phyloP scores from a whole-genome alignment of 2,888 invertebrate genomes.

The Busseola fusca region DNA sequence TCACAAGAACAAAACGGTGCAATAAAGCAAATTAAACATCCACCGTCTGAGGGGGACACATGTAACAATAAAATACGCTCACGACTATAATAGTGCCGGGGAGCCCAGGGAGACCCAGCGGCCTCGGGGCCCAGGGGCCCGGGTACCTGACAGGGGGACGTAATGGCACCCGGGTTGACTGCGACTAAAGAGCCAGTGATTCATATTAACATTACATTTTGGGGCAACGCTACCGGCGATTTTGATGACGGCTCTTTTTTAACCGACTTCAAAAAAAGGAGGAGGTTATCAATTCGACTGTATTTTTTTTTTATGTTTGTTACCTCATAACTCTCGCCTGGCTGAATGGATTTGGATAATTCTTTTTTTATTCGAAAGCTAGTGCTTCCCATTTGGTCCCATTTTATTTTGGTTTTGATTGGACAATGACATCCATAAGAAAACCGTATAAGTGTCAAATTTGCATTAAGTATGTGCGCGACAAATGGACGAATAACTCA shows the following conservation, averaged over 20 bases:
- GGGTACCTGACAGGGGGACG: slow-evolving; percentile 35
- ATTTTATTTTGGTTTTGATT: too few relatives aligned
- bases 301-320: too few relatives aligned
- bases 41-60: slow-evolving; percentile 51
- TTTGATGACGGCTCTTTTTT: slow-evolving; percentile 31
- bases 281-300: too few relatives aligned
- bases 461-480: too few relatives aligned
- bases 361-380: too few relatives aligned
- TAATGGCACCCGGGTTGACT: slow-evolving; percentile 55
- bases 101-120: background rate
- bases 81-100: slow-evolving; percentile 52
- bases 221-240: slow-evolving; percentile 29
- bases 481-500: too few relatives aligned
- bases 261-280: too few relatives aligned
- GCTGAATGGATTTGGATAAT: too few relatives aligned
- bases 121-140: background rate
- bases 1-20: slow-evolving; percentile 28
- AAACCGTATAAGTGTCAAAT: too few relatives aligned
- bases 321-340: too few relatives aligned
- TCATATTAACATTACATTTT: slow-evolving; percentile 64
- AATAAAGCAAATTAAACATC: slow-evolving; percentile 54
- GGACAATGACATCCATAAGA: too few relatives aligned
- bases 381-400: too few relatives aligned
- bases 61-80: slow-evolving; percentile 60
- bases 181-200: slow-evolving; percentile 58